These are phyloP conservation scores for Dendronephthya gigantea DNA, from an alignment of 64 coral and sea anemone species.

Conservation along the genomic window DNA sequence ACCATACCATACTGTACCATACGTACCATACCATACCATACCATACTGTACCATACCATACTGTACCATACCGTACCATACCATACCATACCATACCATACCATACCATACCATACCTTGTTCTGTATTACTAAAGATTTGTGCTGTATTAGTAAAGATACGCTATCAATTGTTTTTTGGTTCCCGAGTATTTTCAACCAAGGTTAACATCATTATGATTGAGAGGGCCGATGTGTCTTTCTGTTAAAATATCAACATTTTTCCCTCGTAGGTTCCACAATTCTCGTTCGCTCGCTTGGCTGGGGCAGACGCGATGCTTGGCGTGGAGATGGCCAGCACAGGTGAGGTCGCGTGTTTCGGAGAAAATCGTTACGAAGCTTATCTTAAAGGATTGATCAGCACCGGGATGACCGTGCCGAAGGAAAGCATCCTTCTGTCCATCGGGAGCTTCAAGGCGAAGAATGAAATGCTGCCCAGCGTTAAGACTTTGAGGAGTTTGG, in stretches of 20 bases:
- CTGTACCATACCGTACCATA: neutral
- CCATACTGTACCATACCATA: neutral
- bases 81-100: neutral
- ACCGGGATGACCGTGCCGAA: conserved; percentile 78
- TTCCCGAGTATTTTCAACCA: too few species aligned
- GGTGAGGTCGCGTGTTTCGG: conserved; percentile 97
- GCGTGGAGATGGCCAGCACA: conserved; percentile 89
- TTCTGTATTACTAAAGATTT: too few species aligned
- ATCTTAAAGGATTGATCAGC: conserved; percentile 66
- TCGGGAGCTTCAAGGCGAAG: conserved; percentile 91
- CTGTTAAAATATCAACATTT: too few species aligned
- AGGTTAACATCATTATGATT: too few species aligned
- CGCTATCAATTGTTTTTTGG: too few species aligned
- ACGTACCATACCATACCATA: neutral
- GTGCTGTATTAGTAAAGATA: too few species aligned
- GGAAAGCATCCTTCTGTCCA: conserved; percentile 67
- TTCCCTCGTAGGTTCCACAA: conserved; percentile 58
- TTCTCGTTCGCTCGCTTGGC: conserved; percentile 88
- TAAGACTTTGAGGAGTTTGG: conserved; percentile 51
- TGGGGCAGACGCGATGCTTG: conserved; percentile 75
- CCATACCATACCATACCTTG: neutral
- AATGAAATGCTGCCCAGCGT: conserved; percentile 84
- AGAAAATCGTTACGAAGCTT: conserved; percentile 80
- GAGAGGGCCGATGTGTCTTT: too few species aligned
- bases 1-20: neutral